Base-by-base conservation (phyloP, 2,113 vertebrate genomes). In the Platichthys flesus region DNA sequence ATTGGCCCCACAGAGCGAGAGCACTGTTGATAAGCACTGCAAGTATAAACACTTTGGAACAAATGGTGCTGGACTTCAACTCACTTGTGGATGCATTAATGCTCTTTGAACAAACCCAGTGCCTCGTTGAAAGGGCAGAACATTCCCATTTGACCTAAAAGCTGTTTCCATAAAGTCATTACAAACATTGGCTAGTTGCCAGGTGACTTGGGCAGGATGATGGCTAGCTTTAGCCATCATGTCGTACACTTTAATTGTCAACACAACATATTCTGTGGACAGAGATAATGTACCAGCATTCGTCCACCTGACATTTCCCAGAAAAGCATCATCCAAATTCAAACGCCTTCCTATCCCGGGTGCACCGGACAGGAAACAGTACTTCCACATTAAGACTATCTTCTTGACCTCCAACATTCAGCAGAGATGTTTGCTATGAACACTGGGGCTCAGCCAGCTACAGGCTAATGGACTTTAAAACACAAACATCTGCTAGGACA, bases 401-500 rank as follows among this genome's bases (percentile, higher is more conserved):
- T 47, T 28, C 42, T 68, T 56, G 28, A 71, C 42, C 15, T 51
- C 35, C 35, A 64, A 59, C 54, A 31, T 31, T 31, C 57, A 56
- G 51, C 74, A 64, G 63, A 69, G 20, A 85, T 10, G 7, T 81
- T 74, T 79, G 74, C 63, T 58, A 49, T 57, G 60, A 78, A 74
- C 74, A 67, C 64, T 66, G 61, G 67, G 69, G 65, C 52, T 77
- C 64, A 56, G 59, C 60, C 74, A 16, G 62, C 62, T 42, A 55
- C 45, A 71, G 71, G 57, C 63, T 58, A 58, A 84, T 24, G 65
- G 52, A 85, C 26, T 67, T 65, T 51, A 67, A 83, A 80, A 89
- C 54, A 67, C 62, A 52, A 80, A 89, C 70, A 73, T 81, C 35
- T 86, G 70, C 73, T 64, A 60, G 54, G 37, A 81, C 59, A 79